Evolutionary conservation across 2,888 invertebrate genomes (phyloP), one percentile per base, ranked within the genome.

Genomic region (Drosophila tanythrix): DNA sequence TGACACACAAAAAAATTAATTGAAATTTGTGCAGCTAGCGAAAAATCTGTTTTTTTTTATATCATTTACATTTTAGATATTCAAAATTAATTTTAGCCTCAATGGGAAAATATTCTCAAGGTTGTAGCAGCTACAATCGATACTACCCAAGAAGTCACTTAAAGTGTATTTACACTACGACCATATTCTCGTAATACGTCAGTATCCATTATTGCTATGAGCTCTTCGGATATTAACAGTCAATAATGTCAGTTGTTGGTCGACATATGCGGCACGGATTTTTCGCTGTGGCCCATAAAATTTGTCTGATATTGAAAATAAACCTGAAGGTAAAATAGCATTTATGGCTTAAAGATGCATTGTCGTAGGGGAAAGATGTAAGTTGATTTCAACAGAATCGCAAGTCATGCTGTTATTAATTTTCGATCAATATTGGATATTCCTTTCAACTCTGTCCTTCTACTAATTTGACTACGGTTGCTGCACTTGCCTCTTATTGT

Each of bases 231-330:
- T 83, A 83, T 82, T 80, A 85, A 87, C 87, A 85, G 84, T 87
- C 87, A 87, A 85, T 85, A 85, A 85, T 87, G 82, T 80, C 87
- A 80, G 78, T 82, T 84, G 76, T 83, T 75, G 83, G 76, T 70
- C 69, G 73, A 78, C 87, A 87, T 83, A 83, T 85, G 84, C 71
- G 78, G 74, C 82, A 80, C 74, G 68, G 83, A 83, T 86, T 83
- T 86, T 78, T 76, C 79, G 69, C 71, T 79, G 66, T 70, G 79
- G 29, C 58, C 62, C 76, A 82, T 82, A 77, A 73, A 79, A 75
- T 60, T 38, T 36, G 52, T 65, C 69, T 64, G 40, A 55, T 67
- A 56, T 60, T 51, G 53, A 21, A 36, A 13, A 51, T 33, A 48
- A n/a, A 57, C 21, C 36, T 25, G 18, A 27, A 33, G 40, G 31